Percentiles rank a stretch among this genome's conserved stretches.
These are phyloP conservation scores for Vesta saturnalis DNA, from an alignment of 2,888 invertebrate species.

Conservation along the genomic window DNA sequence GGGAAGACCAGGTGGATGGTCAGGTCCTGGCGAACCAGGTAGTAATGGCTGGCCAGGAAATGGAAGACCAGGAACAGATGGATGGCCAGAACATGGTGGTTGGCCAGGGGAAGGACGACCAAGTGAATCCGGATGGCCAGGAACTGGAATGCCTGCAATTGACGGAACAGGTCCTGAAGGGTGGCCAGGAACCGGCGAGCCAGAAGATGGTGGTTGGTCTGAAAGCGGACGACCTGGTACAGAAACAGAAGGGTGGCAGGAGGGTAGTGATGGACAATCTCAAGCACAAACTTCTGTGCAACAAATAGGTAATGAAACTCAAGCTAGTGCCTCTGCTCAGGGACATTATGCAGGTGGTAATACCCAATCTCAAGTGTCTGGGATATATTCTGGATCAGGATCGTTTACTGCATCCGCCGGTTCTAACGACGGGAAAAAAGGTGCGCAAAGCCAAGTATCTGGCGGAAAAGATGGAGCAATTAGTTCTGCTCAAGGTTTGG, in stretches of 20 bases:
- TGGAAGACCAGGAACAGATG: slow-evolving; percentile 7
- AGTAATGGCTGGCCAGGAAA: slow-evolving; percentile 28
- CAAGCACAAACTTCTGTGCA: slow-evolving; percentile 76
- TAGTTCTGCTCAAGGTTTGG: slow-evolving; percentile 76
- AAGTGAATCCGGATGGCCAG: neutral
- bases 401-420: slow-evolving; percentile 86
- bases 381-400: slow-evolving; percentile 80
- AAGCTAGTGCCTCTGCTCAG: slow-evolving; percentile 80
- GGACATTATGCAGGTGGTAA: slow-evolving; percentile 79
- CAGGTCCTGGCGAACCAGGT: slow-evolving; percentile 12
- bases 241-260: neutral
- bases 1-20: slow-evolving; percentile 1
- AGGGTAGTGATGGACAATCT: slow-evolving; percentile 62
- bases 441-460: slow-evolving; percentile 74
- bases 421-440: slow-evolving; percentile 77
- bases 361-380: slow-evolving; percentile 85
- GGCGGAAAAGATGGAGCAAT: slow-evolving; percentile 80
- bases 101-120: too few relatives aligned
- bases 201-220: slow-evolving; percentile 16
- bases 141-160: neutral
- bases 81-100: neutral
- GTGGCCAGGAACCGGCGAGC: slow-evolving; percentile 27
- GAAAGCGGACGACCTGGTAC: slow-evolving; percentile 6
- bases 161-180: slow-evolving; percentile 16
- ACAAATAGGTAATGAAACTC: slow-evolving; percentile 69